Base-by-base conservation (phyloP, 2,797 vertebrate genomes). In the Labeo calbasu region DNA sequence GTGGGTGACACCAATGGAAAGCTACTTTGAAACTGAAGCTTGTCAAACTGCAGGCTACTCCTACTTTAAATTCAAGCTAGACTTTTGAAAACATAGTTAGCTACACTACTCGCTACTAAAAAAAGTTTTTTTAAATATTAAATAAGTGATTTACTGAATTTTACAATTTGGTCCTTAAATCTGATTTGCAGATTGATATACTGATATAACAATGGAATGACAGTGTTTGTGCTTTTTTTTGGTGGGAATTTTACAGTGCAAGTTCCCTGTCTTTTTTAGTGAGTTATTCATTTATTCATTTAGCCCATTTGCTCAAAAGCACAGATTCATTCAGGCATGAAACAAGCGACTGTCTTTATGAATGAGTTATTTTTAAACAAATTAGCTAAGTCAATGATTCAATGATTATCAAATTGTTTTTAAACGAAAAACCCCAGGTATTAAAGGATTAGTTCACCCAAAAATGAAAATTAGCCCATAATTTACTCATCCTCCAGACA, bases 1-100 rank as follows among this genome's bases (percentile, higher is more conserved):
- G 53, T 71, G 77, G 59, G 46, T 50, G 77, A 79, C 59, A 63
- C 77, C 43, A 36, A 5, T 79, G 77, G 61, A 19, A 79, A 79
- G 25, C 59, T 79, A 50, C 59, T 65, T 79, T 79, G 61, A 66
- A 65, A 50, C 13, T 15, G 21, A 43, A 77, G 21, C 73, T 77
- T 43, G 53, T 77, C 55, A 43, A 77, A 77, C 36, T 77, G 36
- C 4, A 13, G 32, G 53, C 19, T n/a, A 59, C 63, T 68, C 63
- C 53, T 17, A 23, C 11, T 53, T 53, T 40, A 55, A 23, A 68
- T n/a, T 77, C 36, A 46, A 25, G 36, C 55, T 59, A 77, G 14
- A 69, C 13, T 13, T 70, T 57, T 25, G 36, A 57, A 46, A 57
- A 43, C 5, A 12, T 19, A 19, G 13, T 53, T 12, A 53, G 66